These are phyloP conservation scores for Anarhynchus alexandrinus DNA, from an alignment of 2,113 vertebrate species.

Conservation along the genomic window DNA sequence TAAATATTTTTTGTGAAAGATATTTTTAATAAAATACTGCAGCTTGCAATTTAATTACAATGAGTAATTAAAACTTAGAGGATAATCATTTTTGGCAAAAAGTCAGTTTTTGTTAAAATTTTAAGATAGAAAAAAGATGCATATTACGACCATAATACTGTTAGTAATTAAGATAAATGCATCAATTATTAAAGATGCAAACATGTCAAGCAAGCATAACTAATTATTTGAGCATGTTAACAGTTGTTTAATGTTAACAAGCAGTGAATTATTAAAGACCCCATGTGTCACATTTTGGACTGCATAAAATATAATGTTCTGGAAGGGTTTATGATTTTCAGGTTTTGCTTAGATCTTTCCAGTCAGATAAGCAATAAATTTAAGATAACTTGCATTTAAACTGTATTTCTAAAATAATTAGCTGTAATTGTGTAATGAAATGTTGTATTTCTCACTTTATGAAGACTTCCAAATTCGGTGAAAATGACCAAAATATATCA, in stretches of 20 bases:
- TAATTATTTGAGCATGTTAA: slow-evolving; percentile 99
- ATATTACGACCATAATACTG: slow-evolving; percentile 91
- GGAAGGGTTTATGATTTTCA: slow-evolving; percentile 79
- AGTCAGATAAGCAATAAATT: slow-evolving; percentile 71
- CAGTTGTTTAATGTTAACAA: slow-evolving; percentile 99
- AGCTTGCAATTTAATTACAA: slow-evolving; percentile 91
- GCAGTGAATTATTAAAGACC: slow-evolving; percentile 98
- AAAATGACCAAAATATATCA: slow-evolving; percentile 16
- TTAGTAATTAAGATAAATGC: slow-evolving; percentile 99
- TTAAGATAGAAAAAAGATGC: slow-evolving; percentile 87
- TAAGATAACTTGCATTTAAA: slow-evolving; percentile 74
- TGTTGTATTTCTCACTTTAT: slow-evolving; percentile 46
- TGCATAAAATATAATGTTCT: slow-evolving; percentile 86
- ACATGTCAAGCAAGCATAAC: slow-evolving; percentile 99
- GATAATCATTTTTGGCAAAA: slow-evolving; percentile 92
- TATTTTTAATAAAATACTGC: slow-evolving; percentile 83
- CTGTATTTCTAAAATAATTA: slow-evolving; percentile 75
- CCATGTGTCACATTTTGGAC: slow-evolving; percentile 87
- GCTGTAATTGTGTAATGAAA: slow-evolving; percentile 58
- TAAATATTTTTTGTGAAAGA: slow-evolving; percentile 78
- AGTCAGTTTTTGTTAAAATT: slow-evolving; percentile 88
- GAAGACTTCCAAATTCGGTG: slow-evolving; percentile 7
- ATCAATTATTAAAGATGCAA: slow-evolving; percentile 99
- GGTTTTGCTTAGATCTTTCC: slow-evolving; percentile 77
- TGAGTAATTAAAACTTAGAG: slow-evolving; percentile 97